These are phyloP conservation scores for Cyphomyrus discorhynchus DNA, from an alignment of 2,113 vertebrate species.

Conservation along the genomic window DNA sequence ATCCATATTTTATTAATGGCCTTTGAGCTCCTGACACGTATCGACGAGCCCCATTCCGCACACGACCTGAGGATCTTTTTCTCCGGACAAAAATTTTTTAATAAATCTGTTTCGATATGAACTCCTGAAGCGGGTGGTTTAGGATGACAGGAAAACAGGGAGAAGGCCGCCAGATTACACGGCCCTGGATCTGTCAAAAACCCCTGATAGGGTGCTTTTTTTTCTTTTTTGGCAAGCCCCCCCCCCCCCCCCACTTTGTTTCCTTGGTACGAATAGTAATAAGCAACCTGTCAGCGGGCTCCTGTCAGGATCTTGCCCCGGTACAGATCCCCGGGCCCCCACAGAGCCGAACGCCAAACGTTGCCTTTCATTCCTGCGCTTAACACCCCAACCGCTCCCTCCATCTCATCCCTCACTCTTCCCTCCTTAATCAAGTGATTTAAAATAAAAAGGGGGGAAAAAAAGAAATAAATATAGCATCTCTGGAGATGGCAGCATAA, in stretches of 20 bases:
- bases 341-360: conserved; percentile 36
- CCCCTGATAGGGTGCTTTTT: conserved; percentile 15
- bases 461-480: conserved; percentile 11
- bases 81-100: background rate
- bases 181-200: conserved; percentile 18
- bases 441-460: background rate
- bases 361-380: conserved; percentile 46
- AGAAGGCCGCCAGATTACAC: background rate
- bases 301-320: conserved; percentile 43
- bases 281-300: conserved; percentile 22
- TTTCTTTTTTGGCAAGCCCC: background rate
- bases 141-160: conserved; percentile 19
- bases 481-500: background rate
- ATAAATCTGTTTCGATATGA: background rate
- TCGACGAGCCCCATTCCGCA: conserved; percentile 17
- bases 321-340: conserved; percentile 29
- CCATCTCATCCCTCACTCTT: background rate
- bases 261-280: conserved; percentile 21
- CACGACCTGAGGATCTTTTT: background rate
- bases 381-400: conserved; percentile 39
- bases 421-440: conserved; percentile 31
- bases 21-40: background rate
- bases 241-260: background rate
- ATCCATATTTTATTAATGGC: conserved; percentile 4
- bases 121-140: conserved; percentile 24